These are phyloP conservation scores for Andrena cerasifolii DNA, from an alignment of 1,140 invertebrate genomes.

Conservation along the genomic window DNA sequence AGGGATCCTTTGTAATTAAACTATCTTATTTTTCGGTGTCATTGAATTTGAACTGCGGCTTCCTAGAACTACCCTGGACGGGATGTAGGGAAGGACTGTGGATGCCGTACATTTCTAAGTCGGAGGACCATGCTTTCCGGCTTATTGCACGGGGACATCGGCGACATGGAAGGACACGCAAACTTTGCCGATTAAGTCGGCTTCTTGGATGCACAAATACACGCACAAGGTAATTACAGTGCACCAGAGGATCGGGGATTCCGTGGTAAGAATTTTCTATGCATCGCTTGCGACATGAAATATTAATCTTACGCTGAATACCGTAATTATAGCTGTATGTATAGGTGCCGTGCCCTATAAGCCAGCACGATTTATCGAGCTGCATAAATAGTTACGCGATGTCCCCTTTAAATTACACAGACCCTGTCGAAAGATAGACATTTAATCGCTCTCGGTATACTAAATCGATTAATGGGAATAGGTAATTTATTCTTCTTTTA, in stretches of 20 bases:
- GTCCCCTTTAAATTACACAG: neutral
- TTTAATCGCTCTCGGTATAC: constrained; percentile 22
- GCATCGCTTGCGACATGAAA: constrained; percentile 30
- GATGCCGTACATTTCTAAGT: constrained; percentile 35
- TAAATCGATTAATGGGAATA: constrained; percentile 29
- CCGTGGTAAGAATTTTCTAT: constrained; percentile 21
- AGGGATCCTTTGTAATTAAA: neutral
- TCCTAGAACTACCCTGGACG: constrained; percentile 33
- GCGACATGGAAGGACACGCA: constrained; percentile 64
- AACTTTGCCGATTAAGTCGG: constrained; percentile 61
- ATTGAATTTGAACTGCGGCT: neutral
- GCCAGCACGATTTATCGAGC: constrained; percentile 27
- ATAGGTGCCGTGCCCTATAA: neutral
- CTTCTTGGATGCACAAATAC: constrained; percentile 47
- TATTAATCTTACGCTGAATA: constrained; percentile 34
- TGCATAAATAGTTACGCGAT: constrained; percentile 12
- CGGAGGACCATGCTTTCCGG: constrained; percentile 18
- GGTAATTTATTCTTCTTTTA: neutral
- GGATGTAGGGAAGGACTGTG: constrained; percentile 14
- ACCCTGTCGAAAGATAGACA: constrained; percentile 21
- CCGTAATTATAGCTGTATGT: constrained; percentile 21
- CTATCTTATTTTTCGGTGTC: neutral
- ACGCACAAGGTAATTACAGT: constrained; percentile 57
- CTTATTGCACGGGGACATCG: constrained; percentile 58
- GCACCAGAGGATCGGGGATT: constrained; percentile 24